Evolutionary conservation across 2,888 invertebrate species (phyloP).

Genomic region (Thecophora atra): DNA sequence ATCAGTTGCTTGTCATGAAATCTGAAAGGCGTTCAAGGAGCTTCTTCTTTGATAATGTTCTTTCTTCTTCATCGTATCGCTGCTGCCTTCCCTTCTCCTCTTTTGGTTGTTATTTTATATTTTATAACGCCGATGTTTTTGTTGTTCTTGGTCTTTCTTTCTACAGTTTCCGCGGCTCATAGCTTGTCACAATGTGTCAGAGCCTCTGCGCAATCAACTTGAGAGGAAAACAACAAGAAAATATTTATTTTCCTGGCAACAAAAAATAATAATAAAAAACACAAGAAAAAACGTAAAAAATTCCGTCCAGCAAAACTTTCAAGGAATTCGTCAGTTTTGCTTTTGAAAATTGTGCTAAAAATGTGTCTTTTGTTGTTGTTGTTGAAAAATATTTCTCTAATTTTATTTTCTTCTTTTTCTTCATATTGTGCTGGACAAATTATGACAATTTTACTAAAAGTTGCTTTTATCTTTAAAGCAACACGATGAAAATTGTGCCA

Average conservation of each 20-base stretch:
- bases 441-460: slow-evolving; percentile 1
- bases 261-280: not conserved
- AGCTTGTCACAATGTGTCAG: slow-evolving; percentile 62
- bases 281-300: not conserved
- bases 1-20: slow-evolving; percentile 41
- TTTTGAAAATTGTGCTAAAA: slow-evolving; percentile 48
- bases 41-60: slow-evolving; percentile 32
- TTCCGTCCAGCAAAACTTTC: not conserved
- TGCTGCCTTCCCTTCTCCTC: not conserved
- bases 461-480: slow-evolving; percentile 18
- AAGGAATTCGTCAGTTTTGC: slow-evolving; percentile 48
- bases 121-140: slow-evolving; percentile 47
- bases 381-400: slow-evolving; percentile 40
- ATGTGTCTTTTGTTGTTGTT: slow-evolving; percentile 38
- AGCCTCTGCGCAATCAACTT: slow-evolving; percentile 48
- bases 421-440: slow-evolving; percentile 10
- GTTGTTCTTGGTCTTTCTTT: slow-evolving; percentile 45
- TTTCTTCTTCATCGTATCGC: slow-evolving; percentile 31
- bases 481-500: slow-evolving; percentile 1
- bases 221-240: not conserved
- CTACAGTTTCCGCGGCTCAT: slow-evolving; percentile 50
- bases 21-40: slow-evolving; percentile 16
- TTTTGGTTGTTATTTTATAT: slow-evolving; percentile 25
- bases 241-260: not conserved
- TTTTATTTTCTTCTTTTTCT: not conserved